Conservation (phyloP, 1,140 invertebrate species). For the Diachasmimorpha longicaudata region DNA sequence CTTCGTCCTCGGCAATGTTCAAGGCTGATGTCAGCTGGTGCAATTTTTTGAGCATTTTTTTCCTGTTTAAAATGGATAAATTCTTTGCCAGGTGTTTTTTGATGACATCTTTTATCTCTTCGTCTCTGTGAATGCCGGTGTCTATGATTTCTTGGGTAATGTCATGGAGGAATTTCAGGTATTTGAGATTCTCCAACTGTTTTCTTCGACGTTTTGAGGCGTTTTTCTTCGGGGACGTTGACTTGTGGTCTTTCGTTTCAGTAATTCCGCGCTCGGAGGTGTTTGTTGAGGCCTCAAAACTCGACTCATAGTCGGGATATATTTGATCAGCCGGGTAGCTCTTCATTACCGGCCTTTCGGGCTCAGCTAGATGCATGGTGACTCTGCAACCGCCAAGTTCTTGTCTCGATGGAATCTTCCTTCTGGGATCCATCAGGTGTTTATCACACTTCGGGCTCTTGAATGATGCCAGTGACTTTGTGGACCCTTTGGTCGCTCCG, state of each 20-base stretch:
- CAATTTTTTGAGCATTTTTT: constrained; percentile 59
- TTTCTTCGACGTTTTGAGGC: background rate
- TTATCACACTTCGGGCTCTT: background rate
- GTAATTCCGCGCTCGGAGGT: constrained; percentile 10
- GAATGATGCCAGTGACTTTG: background rate
- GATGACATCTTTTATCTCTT: constrained; percentile 58
- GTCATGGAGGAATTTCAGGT: constrained; percentile 53
- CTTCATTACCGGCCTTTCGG: background rate
- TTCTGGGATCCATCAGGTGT: background rate
- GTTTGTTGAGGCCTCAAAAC: constrained; percentile 26
- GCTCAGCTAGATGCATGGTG: background rate
- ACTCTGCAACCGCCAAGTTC: background rate
- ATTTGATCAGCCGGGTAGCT: background rate
- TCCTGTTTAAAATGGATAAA: constrained; percentile 37
- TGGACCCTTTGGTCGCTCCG: background rate
- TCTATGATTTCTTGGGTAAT: constrained; percentile 64
- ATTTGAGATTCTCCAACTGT: background rate
- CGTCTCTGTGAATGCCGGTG: constrained; percentile 61
- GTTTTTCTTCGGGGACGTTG: background rate
- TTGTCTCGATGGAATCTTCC: background rate
- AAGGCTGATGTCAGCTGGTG: constrained; percentile 56
- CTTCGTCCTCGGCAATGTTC: constrained; percentile 50
- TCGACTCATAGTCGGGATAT: constrained; percentile 21
- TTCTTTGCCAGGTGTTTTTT: constrained; percentile 55
- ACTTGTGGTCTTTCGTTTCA: background rate